phyloP scores from a whole-genome alignment of 2,797 vertebrate genomes.

The Danio tinwini region DNA sequence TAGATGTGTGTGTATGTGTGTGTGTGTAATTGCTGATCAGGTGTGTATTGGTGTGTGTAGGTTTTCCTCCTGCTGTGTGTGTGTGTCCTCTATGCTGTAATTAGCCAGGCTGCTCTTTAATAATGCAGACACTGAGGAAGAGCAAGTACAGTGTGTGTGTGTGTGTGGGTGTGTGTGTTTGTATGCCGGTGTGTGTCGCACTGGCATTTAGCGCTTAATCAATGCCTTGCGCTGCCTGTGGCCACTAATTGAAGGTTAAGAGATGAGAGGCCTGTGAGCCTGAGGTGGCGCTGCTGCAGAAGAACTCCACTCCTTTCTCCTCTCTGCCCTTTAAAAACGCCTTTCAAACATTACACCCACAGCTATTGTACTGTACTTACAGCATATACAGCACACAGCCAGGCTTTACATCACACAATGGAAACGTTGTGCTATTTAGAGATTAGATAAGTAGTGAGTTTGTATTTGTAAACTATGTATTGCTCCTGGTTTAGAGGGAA shows the following conservation, averaged over 20 bases:
- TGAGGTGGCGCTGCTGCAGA: slow-evolving; percentile 48
- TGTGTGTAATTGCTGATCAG: slow-evolving; percentile 48
- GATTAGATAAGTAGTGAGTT: background rate
- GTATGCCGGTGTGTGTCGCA: slow-evolving; percentile 63
- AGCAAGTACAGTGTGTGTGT: slow-evolving; percentile 43
- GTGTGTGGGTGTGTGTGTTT: slow-evolving; percentile 48
- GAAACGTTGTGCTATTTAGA: background rate
- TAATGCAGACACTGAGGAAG: slow-evolving; percentile 65
- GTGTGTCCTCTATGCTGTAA: slow-evolving; percentile 60
- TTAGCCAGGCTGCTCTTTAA: slow-evolving; percentile 62
- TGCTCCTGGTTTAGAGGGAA: background rate
- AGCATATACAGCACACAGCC: background rate
- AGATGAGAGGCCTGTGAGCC: slow-evolving; percentile 72
- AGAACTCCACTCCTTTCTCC: slow-evolving; percentile 43
- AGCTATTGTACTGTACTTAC: slow-evolving; percentile 30
- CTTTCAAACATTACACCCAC: slow-evolving; percentile 41
- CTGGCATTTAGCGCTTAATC: slow-evolving; percentile 82
- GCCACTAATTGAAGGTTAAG: slow-evolving; percentile 84
- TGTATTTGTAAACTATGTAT: background rate
- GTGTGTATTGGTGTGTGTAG: slow-evolving; percentile 27
- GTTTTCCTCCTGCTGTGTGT: slow-evolving; percentile 60
- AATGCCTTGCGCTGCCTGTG: slow-evolving; percentile 75
- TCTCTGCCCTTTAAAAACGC: slow-evolving; percentile 42
- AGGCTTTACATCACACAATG: background rate
- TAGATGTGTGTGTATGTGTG: background rate